Percentiles rank a stretch among this genome's conserved stretches.
These are phyloP conservation scores for Drosophila algonquin DNA, from an alignment of 2,888 invertebrate species.

Conservation along the genomic window DNA sequence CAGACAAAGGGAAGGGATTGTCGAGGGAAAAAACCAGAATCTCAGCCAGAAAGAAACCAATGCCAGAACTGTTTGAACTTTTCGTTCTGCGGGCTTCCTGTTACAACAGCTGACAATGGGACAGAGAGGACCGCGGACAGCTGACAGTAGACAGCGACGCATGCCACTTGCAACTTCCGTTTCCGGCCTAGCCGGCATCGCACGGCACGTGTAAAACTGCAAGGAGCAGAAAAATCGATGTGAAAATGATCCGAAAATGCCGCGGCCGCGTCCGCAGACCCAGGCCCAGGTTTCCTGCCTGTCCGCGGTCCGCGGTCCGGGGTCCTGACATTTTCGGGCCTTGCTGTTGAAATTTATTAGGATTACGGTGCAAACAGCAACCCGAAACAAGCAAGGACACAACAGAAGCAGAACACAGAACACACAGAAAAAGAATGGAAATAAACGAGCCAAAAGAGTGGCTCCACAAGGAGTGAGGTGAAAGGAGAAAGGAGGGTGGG, in stretches of 20 bases:
- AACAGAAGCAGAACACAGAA: slow-evolving; percentile 9
- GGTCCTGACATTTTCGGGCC: slow-evolving; percentile 48
- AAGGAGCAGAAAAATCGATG: slow-evolving; percentile 59
- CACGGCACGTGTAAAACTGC: slow-evolving; percentile 39
- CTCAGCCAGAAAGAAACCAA: slow-evolving; percentile 16
- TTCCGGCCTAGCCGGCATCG: slow-evolving; percentile 54
- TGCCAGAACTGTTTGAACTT: slow-evolving; percentile 36
- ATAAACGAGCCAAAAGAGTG: slow-evolving; percentile 11
- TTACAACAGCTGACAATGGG: slow-evolving; percentile 24
- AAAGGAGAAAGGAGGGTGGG: not conserved
- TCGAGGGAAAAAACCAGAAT: not conserved
- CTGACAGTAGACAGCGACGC: slow-evolving; percentile 60
- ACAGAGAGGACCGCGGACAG: slow-evolving; percentile 31
- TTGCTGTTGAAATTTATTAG: slow-evolving; percentile 69
- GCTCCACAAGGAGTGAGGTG: not conserved
- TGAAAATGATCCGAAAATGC: slow-evolving; percentile 61
- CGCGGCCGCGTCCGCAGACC: slow-evolving; percentile 15
- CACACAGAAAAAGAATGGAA: slow-evolving; percentile 19
- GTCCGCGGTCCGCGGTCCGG: slow-evolving; percentile 4
- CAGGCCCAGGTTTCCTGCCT: slow-evolving; percentile 10
- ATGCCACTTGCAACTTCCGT: slow-evolving; percentile 73
- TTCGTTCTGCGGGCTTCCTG: slow-evolving; percentile 6
- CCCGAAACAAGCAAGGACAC: slow-evolving; percentile 59
- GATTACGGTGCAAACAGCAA: slow-evolving; percentile 43
- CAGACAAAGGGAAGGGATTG: not conserved